Conservation (phyloP, 2,113 vertebrate genomes). For the Phodopus roborovskii region DNA sequence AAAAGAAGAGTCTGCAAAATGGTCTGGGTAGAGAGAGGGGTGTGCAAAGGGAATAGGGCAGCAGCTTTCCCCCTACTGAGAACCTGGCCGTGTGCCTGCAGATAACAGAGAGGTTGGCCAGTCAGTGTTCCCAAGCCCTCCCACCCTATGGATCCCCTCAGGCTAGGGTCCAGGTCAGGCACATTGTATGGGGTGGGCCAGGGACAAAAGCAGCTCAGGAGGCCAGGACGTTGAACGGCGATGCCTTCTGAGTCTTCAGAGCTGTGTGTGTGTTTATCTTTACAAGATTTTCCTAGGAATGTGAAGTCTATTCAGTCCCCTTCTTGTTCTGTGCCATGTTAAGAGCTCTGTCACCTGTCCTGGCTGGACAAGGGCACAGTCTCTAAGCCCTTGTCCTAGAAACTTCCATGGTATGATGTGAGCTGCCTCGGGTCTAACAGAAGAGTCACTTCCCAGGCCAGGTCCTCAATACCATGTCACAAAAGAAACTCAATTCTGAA, state of each 20-base stretch:
- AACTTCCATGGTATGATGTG: not conserved
- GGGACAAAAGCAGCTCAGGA: not conserved
- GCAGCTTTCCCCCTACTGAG: not conserved
- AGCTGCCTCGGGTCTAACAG: not conserved
- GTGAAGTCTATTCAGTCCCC: not conserved
- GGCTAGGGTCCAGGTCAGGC: not conserved
- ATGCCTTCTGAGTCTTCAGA: not conserved
- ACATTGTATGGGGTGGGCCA: not conserved
- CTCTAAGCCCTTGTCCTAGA: no score
- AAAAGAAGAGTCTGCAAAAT: not conserved
- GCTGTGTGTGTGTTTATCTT: not conserved
- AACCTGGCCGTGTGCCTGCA: no score
- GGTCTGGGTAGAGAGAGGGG: not conserved
- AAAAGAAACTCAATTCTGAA: not conserved
- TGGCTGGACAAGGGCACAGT: not conserved
- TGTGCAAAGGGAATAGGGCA: no score
- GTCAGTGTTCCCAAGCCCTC: not conserved
- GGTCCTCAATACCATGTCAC: not conserved
- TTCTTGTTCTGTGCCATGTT: not conserved
- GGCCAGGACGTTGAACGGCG: not conserved
- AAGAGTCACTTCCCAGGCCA: not conserved
- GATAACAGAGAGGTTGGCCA: not conserved
- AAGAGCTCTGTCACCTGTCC: not conserved
- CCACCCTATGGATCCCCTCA: not conserved
- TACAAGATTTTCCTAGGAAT: not conserved